Evolutionary conservation across 2,888 invertebrate genomes (phyloP), one percentile per base, ranked within the genome.

Genomic region (Caenorhabditis afra): DNA sequence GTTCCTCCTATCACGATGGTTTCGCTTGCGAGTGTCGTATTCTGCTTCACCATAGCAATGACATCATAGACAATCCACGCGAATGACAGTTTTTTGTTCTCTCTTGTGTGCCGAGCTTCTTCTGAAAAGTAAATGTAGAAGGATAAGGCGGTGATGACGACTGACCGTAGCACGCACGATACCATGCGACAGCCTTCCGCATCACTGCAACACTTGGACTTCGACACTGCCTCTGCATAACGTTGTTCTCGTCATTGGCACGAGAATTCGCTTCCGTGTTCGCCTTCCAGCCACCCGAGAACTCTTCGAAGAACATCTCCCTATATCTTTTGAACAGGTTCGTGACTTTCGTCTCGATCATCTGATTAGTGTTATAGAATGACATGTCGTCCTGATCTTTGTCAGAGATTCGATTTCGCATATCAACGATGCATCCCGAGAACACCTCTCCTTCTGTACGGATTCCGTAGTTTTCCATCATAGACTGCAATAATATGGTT

Each of bases 331-430:
- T 61, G 70, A 74, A 84, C 29, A 82, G 50, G 57, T 66, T 67
- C 10, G 81, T 77, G 8, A 87, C 70, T 23, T 85, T 86, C 44
- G 87, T 81, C 61, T 90, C 88, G 23, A 90, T 86, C 57, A 89
- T 81, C 52, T 86, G 84, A 55, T 86, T 86, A 7, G 87, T 87
- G 67, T 85, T 87, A 82, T 81, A 89, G 76, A 86, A 85, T 18
- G 83, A 82, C 87, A 90, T 89, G 62, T 90, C 87, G 64, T 90
- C 90, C 41, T 86, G 83, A 64, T 90, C 90, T 66, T 82, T 84
- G 52, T 90, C 90, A 20, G 86, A 87, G 53, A 89, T 76, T n/a
- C 88, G 81, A 66, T 88, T 89, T 12, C 89, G 81, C 53, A 87
- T 81, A 10, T 84, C 81, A 8, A 80, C 66, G 58, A 88, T 87